A percentile compares a stretch with the other conserved stretches of the same genome.
Conservation (phyloP, 37 sponge, comb jelly and placozoan species). For the Diacarnus erythraeanus region DNA sequence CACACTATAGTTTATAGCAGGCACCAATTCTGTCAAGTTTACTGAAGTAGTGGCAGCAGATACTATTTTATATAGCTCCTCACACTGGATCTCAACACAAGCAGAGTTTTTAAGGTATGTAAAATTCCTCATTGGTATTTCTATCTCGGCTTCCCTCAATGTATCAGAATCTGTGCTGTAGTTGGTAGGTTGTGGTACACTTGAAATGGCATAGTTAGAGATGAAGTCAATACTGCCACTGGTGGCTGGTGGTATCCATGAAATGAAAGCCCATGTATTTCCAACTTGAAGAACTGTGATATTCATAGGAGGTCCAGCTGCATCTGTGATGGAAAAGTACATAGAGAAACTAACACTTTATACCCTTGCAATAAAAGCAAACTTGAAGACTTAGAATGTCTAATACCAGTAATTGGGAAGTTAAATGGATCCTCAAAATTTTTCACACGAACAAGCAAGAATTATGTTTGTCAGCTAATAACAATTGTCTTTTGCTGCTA, state of each 20-base stretch:
- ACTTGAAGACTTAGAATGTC: too few species aligned
- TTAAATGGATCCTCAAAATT: too few species aligned
- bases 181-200: not conserved
- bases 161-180: not conserved
- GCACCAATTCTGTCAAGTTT: constrained; percentile 16
- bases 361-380: too few species aligned
- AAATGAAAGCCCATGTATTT: constrained; percentile 3
- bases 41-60: not conserved
- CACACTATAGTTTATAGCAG: constrained; percentile 1
- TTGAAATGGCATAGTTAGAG: not conserved
- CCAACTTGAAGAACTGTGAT: not conserved
- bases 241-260: constrained; percentile 4
- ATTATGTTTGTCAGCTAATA: too few species aligned
- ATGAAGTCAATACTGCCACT: not conserved
- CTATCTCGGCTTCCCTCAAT: too few species aligned
- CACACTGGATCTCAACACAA: constrained; percentile 19
- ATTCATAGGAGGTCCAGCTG: constrained; percentile 11
- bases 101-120: constrained; percentile 4
- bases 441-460: too few species aligned
- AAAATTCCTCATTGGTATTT: not conserved
- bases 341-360: too few species aligned
- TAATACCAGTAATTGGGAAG: too few species aligned
- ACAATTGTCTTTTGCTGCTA: too few species aligned
- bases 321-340: too few species aligned
- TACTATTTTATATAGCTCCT: not conserved